These are phyloP conservation scores for Lumbricus terrestris DNA, from an alignment of 2,888 invertebrate species.

Conservation along the genomic window DNA sequence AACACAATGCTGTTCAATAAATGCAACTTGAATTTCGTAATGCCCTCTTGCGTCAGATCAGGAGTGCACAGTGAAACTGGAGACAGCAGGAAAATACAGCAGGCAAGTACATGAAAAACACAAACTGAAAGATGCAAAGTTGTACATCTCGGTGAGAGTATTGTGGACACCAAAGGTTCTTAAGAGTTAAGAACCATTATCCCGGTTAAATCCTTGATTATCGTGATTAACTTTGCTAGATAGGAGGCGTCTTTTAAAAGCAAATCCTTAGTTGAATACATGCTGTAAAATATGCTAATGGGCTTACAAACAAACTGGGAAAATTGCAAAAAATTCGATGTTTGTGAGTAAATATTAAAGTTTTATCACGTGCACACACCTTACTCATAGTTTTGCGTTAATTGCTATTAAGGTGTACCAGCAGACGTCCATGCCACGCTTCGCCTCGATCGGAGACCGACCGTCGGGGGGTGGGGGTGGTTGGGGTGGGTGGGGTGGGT, in stretches of 20 bases:
- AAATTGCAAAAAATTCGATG: too few species aligned
- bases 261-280: too few species aligned
- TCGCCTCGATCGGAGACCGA: background rate
- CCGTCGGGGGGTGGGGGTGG: too few species aligned
- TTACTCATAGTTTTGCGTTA: background rate
- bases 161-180: background rate
- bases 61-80: background rate
- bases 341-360: background rate
- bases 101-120: background rate
- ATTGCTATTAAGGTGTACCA: background rate
- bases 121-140: background rate
- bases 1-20: background rate
- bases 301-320: too few species aligned
- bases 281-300: too few species aligned
- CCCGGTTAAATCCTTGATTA: too few species aligned
- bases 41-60: background rate
- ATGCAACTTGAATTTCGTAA: too few species aligned
- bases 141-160: background rate
- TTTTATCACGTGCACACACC: background rate
- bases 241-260: too few species aligned
- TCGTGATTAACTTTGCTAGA: background rate
- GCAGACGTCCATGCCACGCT: background rate
- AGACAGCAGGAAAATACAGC: background rate
- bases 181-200: too few species aligned
- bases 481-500: too few species aligned